phyloP scores from a whole-genome alignment of 2,888 invertebrate genomes.

The Artemia sinica region DNA sequence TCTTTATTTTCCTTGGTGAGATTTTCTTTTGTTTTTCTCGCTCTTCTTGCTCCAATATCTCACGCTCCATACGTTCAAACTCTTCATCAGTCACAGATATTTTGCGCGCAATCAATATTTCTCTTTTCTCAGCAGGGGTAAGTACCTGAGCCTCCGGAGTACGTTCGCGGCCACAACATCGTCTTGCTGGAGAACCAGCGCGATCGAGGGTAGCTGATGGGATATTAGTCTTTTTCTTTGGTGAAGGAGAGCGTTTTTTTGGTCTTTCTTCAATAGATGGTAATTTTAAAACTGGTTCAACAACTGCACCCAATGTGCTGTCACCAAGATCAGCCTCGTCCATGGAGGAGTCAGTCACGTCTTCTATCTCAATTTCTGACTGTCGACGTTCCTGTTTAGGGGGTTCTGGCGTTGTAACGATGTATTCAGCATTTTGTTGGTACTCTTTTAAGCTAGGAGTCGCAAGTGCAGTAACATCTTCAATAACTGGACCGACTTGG shows the following conservation, averaged over 20 bases:
- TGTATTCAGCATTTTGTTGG: constrained; percentile 14
- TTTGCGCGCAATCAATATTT: constrained; percentile 17
- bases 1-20: constrained; percentile 3
- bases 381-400: not conserved
- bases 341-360: not conserved
- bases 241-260: not conserved
- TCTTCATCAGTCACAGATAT: constrained; percentile 24
- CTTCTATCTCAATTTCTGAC: constrained; percentile 18
- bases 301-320: not conserved
- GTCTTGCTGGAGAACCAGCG: not conserved
- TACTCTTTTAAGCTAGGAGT: not conserved
- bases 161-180: not conserved
- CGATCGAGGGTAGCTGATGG: not conserved
- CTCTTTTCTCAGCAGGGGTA: not conserved
- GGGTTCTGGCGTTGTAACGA: constrained; percentile 17
- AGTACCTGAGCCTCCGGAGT: not conserved
- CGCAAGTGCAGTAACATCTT: not conserved
- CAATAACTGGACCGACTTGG: not conserved
- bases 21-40: constrained; percentile 21
- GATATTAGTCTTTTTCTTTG: constrained; percentile 9
- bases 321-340: constrained; percentile 9
- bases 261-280: not conserved
- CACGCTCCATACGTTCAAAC: constrained; percentile 23
- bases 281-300: not conserved
- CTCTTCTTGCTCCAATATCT: constrained; percentile 24